Evolutionary conservation across 2,797 vertebrate genomes (phyloP), one percentile per base, ranked within the genome.

Genomic region (Molossus alvarezi): DNA sequence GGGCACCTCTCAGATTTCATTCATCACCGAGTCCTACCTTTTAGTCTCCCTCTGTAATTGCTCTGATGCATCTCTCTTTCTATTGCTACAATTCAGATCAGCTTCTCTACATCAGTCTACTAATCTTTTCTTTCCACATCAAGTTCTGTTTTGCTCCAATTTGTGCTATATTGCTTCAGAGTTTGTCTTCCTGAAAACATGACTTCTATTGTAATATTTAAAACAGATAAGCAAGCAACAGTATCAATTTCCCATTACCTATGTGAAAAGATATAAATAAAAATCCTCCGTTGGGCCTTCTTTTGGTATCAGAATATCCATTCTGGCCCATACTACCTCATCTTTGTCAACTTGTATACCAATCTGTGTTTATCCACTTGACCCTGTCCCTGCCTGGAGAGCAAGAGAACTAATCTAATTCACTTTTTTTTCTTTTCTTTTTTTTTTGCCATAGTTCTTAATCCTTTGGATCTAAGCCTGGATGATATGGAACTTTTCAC

Each of bases 401-500:
- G 53, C 41, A 65, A 80, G 65, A 53, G 21, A 95, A 57, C 29
- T 69, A 90, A 67, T 72, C 65, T 17, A 48, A 11, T 88, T 75
- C 90, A 77, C 81, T 29, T 17, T n/a, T 17, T 67, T 8, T 0
- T 18, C 9, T 23, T 29, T 29, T 64, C 41, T 55, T 48, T 82
- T 95, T 94, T 80, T 73, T 91, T 91, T 95, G 51, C 51, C 21
- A 1, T 57, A 41, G 77, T 79, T 86, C 65, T 89, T 76, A 79
- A 33, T 67, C 48, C 17, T 65, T 89, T 48, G 81, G 51, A 83
- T 88, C 37, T 85, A 88, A 92, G 79, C 45, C 75, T 94, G 65
- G 62, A 67, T 88, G 18, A 67, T 29, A 29, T 8, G 45, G 73
- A 90, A 64, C n/a, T 57, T 91, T 58, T 84, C 48, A 48, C 67